Conservation (phyloP, 2,113 vertebrate genomes). For the Vidua chalybeata region DNA sequence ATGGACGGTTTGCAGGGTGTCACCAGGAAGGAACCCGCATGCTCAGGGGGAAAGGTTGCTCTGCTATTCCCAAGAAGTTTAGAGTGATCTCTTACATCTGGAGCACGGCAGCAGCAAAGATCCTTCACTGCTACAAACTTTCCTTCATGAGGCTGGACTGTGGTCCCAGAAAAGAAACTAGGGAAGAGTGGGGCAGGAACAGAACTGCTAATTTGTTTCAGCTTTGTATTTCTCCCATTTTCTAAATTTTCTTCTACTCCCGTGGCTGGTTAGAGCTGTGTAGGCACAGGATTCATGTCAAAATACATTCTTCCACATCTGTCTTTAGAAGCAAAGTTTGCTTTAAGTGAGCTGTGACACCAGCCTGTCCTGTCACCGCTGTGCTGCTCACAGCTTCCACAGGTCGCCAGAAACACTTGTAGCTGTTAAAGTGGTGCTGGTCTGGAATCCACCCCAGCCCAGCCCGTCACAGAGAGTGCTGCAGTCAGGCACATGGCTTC, state of each 20-base stretch:
- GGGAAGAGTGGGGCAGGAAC: neutral
- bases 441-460: neutral
- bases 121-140: neutral
- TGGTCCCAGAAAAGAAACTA: neutral
- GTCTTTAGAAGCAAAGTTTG: neutral
- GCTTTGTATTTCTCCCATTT: neutral
- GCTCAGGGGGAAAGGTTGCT: neutral
- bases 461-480: neutral
- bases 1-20: neutral
- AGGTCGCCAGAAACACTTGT: neutral
- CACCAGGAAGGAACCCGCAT: neutral
- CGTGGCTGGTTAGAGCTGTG: neutral
- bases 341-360: neutral
- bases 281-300: neutral
- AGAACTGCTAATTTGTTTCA: neutral
- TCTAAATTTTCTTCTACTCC: neutral
- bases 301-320: neutral
- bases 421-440: neutral
- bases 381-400: neutral
- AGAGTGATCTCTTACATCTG: neutral
- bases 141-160: neutral
- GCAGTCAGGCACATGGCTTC: conserved; percentile 12
- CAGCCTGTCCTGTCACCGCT: neutral
- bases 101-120: neutral
- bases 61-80: neutral